A percentile compares a stretch with the other conserved stretches of the same genome.
Conservation (phyloP, 1,140 invertebrate species). For the Paraescarpia echinospica region DNA sequence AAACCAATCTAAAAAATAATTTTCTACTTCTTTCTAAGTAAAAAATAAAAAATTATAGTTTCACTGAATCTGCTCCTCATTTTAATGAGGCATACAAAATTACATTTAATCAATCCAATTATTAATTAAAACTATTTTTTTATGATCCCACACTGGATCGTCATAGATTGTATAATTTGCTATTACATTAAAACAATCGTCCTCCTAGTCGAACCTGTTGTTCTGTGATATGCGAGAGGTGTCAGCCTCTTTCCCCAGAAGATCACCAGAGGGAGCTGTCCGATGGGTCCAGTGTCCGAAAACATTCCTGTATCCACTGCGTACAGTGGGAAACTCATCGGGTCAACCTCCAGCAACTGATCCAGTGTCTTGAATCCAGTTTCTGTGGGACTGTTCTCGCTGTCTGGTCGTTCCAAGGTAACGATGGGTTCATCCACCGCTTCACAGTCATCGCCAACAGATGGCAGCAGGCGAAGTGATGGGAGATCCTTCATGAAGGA, state of each 20-base stretch:
- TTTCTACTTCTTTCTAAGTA: too few species aligned
- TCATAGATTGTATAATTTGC: too few species aligned
- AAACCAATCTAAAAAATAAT: too few species aligned
- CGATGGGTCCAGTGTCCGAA: constrained; percentile 43
- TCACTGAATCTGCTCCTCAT: too few species aligned
- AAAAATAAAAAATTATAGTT: too few species aligned
- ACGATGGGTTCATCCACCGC: not conserved
- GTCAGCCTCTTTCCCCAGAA: constrained; percentile 43
- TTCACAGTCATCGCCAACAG: not conserved
- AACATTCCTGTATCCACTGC: constrained; percentile 39
- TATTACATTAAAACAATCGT: not conserved
- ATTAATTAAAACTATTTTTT: too few species aligned
- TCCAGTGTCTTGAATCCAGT: constrained; percentile 6
- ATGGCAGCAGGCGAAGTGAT: not conserved
- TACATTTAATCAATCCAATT: not conserved
- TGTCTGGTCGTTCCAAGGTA: not conserved
- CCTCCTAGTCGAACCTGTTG: constrained; percentile 38
- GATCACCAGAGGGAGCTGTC: constrained; percentile 44
- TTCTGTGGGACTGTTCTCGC: constrained; percentile 9
- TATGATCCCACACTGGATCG: too few species aligned
- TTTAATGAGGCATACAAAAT: not conserved
- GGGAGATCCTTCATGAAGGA: not conserved
- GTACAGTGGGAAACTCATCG: constrained; percentile 44
- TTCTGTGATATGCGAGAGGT: constrained; percentile 43
- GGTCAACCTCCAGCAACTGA: not conserved